phyloP scores from a whole-genome alignment of 2,797 vertebrate species.

The Brotula barbata region DNA sequence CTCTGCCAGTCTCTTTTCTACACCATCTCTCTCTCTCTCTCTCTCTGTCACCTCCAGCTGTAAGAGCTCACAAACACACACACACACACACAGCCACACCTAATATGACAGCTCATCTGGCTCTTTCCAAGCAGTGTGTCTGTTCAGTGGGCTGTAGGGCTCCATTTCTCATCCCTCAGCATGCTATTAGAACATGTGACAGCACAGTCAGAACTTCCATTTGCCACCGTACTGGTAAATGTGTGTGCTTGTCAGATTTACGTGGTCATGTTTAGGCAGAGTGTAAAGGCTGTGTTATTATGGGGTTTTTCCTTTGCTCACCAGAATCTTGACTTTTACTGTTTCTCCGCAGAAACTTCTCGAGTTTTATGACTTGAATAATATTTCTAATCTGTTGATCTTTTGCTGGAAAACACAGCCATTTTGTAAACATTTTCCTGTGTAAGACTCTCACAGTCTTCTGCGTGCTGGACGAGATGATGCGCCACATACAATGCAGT shows the following conservation, averaged over 20 bases:
- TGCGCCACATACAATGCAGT: background rate
- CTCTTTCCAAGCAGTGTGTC: conserved; percentile 32
- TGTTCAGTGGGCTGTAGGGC: conserved; percentile 26
- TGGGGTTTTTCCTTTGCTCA: conserved; percentile 8
- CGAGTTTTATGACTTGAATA: background rate
- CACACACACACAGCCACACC: conserved; percentile 18
- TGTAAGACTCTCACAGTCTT: too few relatives aligned
- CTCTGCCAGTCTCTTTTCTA: conserved; percentile 17
- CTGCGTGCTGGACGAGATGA: too few relatives aligned
- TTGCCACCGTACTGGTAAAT: conserved; percentile 5
- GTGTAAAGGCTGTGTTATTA: conserved; percentile 6
- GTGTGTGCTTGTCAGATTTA: background rate
- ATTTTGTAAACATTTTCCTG: background rate
- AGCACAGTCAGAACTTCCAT: background rate
- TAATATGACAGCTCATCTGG: conserved; percentile 46
- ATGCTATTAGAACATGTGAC: conserved; percentile 8
- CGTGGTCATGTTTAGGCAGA: background rate
- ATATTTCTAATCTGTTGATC: background rate
- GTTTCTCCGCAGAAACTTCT: conserved; percentile 5
- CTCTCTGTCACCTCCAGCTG: conserved; percentile 62
- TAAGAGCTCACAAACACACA: conserved; percentile 44
- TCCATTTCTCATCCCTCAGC: conserved; percentile 30
- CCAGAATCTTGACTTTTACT: conserved; percentile 4
- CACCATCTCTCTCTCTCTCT: conserved; percentile 20
- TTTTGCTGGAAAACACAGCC: background rate